A percentile compares a stretch with the other conserved stretches of the same genome.
phyloP scores from a whole-genome alignment of 2,888 invertebrate genomes.

The Ametastegia equiseti region DNA sequence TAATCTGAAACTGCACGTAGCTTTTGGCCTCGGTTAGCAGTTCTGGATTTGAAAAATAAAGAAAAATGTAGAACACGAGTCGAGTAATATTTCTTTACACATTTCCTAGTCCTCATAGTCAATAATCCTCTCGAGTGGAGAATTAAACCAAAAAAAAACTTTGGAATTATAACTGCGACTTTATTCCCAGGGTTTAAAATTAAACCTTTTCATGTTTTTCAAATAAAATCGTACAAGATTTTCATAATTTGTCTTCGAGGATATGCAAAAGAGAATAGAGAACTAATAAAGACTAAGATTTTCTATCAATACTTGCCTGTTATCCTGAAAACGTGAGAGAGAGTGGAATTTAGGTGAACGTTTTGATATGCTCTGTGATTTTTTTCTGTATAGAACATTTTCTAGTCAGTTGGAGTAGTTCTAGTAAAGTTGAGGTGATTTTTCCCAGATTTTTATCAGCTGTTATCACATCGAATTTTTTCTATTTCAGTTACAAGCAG shows the following conservation, averaged over 20 bases:
- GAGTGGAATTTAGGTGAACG: background rate
- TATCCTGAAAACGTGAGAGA: background rate
- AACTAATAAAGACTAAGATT: background rate
- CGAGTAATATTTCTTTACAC: background rate
- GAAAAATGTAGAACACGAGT: background rate
- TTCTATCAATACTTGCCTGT: background rate
- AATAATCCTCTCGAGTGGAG: background rate
- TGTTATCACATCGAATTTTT: constrained; percentile 52
- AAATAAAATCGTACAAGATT: background rate
- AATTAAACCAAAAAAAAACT: background rate
- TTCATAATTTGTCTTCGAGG: background rate
- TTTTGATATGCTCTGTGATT: background rate
- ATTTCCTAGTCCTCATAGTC: too few species aligned
- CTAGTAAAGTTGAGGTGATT: background rate
- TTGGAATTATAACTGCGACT: background rate
- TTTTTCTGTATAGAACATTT: background rate
- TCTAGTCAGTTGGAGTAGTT: background rate
- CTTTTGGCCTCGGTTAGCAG: constrained; percentile 6
- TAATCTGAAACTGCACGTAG: background rate
- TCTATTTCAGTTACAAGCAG: constrained; percentile 71
- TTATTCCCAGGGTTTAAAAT: background rate
- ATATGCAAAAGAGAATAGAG: background rate
- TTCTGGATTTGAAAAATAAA: background rate
- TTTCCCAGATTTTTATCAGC: background rate
- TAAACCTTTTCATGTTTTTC: background rate